Conservation (phyloP, 2,797 vertebrate species). For the Taenioides sp. region DNA sequence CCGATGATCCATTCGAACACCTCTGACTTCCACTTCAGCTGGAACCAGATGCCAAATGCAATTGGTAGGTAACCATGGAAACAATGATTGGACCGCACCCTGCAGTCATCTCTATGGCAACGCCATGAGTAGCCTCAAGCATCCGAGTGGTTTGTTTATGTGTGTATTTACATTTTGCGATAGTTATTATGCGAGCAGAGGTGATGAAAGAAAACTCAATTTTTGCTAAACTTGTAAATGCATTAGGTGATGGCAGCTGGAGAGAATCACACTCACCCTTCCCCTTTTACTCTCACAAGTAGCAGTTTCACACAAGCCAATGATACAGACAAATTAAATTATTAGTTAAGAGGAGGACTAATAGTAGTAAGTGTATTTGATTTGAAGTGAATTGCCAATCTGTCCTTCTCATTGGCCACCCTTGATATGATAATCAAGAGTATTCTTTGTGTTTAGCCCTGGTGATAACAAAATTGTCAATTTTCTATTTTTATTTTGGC, state of each 20-base stretch:
- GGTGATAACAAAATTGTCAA: neutral
- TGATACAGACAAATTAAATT: neutral
- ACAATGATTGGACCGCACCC: conserved; percentile 40
- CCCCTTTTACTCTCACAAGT: conserved; percentile 1
- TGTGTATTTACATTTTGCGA: conserved; percentile 14
- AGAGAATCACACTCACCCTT: conserved; percentile 16
- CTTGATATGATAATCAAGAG: too few species aligned
- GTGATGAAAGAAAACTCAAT: conserved; percentile 37
- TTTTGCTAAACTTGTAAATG: conserved; percentile 14
- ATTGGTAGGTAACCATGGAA: conserved; percentile 84
- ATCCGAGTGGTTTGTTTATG: conserved; percentile 19
- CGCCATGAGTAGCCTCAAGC: conserved; percentile 42
- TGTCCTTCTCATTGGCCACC: too few species aligned
- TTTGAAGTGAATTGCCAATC: too few species aligned
- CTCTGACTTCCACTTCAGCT: conserved; percentile 96
- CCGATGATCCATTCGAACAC: conserved; percentile 92
- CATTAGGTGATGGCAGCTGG: neutral
- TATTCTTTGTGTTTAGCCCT: neutral
- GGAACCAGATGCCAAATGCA: conserved; percentile 97
- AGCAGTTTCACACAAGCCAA: conserved; percentile 2
- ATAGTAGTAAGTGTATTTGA: neutral
- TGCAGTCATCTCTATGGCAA: conserved; percentile 61
- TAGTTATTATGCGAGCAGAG: conserved; percentile 31
- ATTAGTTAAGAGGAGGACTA: neutral
- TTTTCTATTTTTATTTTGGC: conserved; percentile 46